Percentiles rank a stretch among this genome's conserved stretches.
Evolutionary conservation across 2,797 vertebrate genomes (phyloP).

Genomic region (Peromyscus nudipes): DNA sequence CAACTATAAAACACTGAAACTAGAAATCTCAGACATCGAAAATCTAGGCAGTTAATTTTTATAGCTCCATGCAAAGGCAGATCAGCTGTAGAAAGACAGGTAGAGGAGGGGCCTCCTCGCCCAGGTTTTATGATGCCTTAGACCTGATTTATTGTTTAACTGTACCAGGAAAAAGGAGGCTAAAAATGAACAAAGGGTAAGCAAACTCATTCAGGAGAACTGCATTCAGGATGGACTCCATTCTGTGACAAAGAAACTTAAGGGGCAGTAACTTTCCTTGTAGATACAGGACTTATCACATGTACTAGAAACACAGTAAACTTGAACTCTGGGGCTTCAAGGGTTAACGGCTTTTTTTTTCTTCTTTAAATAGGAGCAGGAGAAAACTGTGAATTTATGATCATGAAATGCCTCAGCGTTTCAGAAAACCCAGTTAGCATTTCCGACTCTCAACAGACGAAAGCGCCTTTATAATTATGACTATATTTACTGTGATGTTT

Average conservation of each 20-base stretch:
- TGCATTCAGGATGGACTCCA: not conserved
- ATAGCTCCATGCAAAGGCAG: constrained; percentile 56
- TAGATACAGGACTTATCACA: not conserved
- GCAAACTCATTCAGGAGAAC: not conserved
- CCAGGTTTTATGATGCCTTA: constrained; percentile 44
- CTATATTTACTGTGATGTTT: constrained; percentile 80
- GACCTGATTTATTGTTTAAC: constrained; percentile 45
- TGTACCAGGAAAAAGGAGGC: constrained; percentile 41
- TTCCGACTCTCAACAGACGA: constrained; percentile 64
- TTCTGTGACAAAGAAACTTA: not conserved
- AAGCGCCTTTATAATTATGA: constrained; percentile 76
- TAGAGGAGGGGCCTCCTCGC: not conserved
- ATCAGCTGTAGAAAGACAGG: not conserved
- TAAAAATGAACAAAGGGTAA: not conserved
- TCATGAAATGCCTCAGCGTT: constrained; percentile 76
- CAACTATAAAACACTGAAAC: constrained; percentile 50
- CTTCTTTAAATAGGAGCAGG: constrained; percentile 30
- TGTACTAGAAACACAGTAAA: not conserved
- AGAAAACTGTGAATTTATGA: constrained; percentile 74
- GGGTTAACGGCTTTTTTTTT: constrained; percentile 34
- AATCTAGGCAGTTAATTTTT: constrained; percentile 73
- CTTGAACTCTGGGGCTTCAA: constrained; percentile 6
- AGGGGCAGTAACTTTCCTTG: not conserved
- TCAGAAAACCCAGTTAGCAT: constrained; percentile 65
- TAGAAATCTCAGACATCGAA: constrained; percentile 63